Evolutionary conservation across 1,140 invertebrate genomes (phyloP).

Genomic region (Ceratoteleas bidentatus): DNA sequence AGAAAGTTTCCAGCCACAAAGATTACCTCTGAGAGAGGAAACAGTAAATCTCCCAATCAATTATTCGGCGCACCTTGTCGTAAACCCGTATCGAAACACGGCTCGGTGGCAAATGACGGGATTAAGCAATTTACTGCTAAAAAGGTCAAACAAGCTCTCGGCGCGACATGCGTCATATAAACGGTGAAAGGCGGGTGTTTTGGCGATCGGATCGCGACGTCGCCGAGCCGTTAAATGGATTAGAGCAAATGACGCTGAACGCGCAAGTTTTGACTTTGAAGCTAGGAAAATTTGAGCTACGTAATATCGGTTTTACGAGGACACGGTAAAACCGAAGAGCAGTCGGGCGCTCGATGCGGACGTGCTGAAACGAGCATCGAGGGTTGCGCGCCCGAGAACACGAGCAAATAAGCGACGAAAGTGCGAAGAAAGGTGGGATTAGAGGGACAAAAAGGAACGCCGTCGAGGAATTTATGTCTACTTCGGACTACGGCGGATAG

Average conservation of each 20-base stretch:
- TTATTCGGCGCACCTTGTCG: conserved; percentile 15
- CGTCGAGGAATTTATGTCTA: conserved; percentile 29
- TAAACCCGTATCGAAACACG: conserved; percentile 31
- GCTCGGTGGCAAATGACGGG: conserved; percentile 14
- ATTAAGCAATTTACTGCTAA: conserved; percentile 47
- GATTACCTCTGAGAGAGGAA: too few species aligned
- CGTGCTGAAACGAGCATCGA: conserved; percentile 55
- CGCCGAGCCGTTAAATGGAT: conserved; percentile 55
- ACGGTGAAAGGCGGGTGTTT: conserved; percentile 40
- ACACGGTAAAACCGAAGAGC: conserved; percentile 61
- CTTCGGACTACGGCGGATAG: background rate
- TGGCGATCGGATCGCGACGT: conserved; percentile 37
- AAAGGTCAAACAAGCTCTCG: conserved; percentile 41
- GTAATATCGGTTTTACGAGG: conserved; percentile 64
- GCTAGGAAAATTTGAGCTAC: conserved; percentile 61
- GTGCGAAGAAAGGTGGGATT: conserved; percentile 38
- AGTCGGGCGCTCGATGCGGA: conserved; percentile 44
- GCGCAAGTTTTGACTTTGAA: conserved; percentile 56
- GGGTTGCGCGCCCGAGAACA: conserved; percentile 40
- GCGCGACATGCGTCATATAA: conserved; percentile 46
- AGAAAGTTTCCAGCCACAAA: too few species aligned
- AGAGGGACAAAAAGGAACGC: conserved; percentile 11
- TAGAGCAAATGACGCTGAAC: conserved; percentile 54
- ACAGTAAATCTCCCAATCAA: conserved; percentile 6
- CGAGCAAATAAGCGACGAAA: conserved; percentile 49